Evolutionary conservation across 1,140 invertebrate species (phyloP), one percentile per base, ranked within the genome.

Genomic region (Eriosoma lanigerum): DNA sequence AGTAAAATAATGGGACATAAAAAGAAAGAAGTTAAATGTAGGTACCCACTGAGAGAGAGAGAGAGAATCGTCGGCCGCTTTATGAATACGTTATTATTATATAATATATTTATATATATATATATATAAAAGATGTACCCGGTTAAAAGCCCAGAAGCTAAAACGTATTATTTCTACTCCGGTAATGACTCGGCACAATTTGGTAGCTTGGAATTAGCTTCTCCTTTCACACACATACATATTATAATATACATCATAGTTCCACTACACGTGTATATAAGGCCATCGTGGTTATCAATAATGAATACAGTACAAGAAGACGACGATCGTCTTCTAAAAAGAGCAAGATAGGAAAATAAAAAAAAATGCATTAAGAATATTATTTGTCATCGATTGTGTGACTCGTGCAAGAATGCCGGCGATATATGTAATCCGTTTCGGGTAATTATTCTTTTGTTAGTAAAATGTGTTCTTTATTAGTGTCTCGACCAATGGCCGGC

Each of bases 371-470:
- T 78, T 78, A 78, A 78, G 38, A 78, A 78, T 78, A 78, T 78
- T 78, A 78, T 78, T 78, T 78, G 75, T 78, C 75, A 78, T 78
- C 75, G 75, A 78, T 78, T 78, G 75, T 56, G 75, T 58, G 75
- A 78, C 56, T 78, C 75, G 75, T 78, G 75, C 75, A 78, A 78
- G 75, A 78, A 78, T 78, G 75, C 75, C 54, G 56, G 54, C 75
- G 54, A 78, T 78, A 78, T 78, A 24, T 60, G 56, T 78, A 78
- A 78, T 78, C 75, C 75, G 75, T 78, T 78, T 78, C 75, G 75
- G 56, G 56, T 78, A 78, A 78, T 78, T 78, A 78, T 78, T 78
- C 75, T 78, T 78, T 78, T 78, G 75, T 78, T 62, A 78, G 75
- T 78, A 78, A 78, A 78, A 78, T 58, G 56, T 38, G 75, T 78